phyloP scores from a whole-genome alignment of 2,113 vertebrate species.

The Dromiciops gliroides region DNA sequence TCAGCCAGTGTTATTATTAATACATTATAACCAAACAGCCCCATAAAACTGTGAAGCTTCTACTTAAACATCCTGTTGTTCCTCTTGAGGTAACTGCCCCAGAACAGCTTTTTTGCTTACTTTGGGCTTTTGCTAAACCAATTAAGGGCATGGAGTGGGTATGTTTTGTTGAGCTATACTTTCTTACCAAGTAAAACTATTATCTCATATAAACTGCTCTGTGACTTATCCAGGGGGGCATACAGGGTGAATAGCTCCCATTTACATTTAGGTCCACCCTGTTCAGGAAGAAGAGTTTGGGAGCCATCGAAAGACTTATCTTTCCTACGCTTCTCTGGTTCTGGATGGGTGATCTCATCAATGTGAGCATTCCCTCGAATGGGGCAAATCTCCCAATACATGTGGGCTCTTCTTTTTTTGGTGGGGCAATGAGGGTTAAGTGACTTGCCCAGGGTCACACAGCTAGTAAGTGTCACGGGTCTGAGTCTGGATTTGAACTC shows the following conservation, averaged over 20 bases:
- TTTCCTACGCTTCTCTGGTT: not conserved
- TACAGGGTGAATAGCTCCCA: not conserved
- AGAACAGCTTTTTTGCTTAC: not conserved
- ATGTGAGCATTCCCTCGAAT: not conserved
- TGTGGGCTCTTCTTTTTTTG: not conserved
- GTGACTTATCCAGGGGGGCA: not conserved
- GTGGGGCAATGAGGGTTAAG: too few species aligned
- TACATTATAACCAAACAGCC: not conserved
- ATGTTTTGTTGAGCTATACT: not conserved
- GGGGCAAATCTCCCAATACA: not conserved
- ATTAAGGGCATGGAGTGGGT: not conserved
- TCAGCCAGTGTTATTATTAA: not conserved
- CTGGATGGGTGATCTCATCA: not conserved
- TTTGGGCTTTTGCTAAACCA: not conserved
- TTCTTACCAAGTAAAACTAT: not conserved
- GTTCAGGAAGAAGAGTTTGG: not conserved
- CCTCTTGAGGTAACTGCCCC: not conserved
- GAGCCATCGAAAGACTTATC: not conserved
- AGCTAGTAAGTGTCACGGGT: too few species aligned
- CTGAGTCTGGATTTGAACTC: too few species aligned
- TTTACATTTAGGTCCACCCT: not conserved
- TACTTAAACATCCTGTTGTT: not conserved
- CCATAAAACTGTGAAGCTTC: not conserved
- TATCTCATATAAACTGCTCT: not conserved
- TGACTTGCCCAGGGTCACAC: too few species aligned